Percentiles rank a stretch among this genome's conserved stretches.
Evolutionary conservation across 2,888 invertebrate genomes (phyloP).

Genomic region (Taenaris catops): DNA sequence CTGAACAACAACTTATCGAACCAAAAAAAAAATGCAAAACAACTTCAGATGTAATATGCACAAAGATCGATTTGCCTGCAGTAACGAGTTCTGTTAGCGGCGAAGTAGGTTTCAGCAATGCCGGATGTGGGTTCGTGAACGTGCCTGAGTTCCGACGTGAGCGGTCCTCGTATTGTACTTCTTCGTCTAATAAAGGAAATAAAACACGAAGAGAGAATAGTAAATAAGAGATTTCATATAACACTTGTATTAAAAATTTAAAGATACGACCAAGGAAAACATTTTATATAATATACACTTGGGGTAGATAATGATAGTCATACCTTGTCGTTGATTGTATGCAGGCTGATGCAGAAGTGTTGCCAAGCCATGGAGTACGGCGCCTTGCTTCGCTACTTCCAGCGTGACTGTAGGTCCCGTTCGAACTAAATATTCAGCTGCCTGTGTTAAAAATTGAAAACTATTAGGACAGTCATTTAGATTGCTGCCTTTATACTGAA

Average conservation of each 20-base stretch:
- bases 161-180: conserved; percentile 52
- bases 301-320: conserved; percentile 3
- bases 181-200: conserved; percentile 33
- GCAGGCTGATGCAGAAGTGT: conserved; percentile 93
- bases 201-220: neutral
- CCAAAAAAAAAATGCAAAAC: conserved; percentile 17
- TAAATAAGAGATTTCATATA: too few species aligned
- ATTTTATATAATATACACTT: neutral
- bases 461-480: too few species aligned
- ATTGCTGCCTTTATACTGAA: too few species aligned
- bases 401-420: conserved; percentile 96
- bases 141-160: conserved; percentile 66
- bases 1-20: neutral
- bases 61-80: conserved; percentile 51
- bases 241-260: too few species aligned
- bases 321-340: conserved; percentile 61
- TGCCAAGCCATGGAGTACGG: conserved; percentile 97
- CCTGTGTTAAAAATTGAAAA: conserved; percentile 52
- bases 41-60: conserved; percentile 10
- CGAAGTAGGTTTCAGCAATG: conserved; percentile 55
- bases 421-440: conserved; percentile 96
- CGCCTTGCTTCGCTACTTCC: conserved; percentile 98
- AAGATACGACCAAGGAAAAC: too few species aligned
- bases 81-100: conserved; percentile 71
- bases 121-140: conserved; percentile 65